Conservation (phyloP, 2,113 vertebrate species). For the Eudorcas thomsonii region DNA sequence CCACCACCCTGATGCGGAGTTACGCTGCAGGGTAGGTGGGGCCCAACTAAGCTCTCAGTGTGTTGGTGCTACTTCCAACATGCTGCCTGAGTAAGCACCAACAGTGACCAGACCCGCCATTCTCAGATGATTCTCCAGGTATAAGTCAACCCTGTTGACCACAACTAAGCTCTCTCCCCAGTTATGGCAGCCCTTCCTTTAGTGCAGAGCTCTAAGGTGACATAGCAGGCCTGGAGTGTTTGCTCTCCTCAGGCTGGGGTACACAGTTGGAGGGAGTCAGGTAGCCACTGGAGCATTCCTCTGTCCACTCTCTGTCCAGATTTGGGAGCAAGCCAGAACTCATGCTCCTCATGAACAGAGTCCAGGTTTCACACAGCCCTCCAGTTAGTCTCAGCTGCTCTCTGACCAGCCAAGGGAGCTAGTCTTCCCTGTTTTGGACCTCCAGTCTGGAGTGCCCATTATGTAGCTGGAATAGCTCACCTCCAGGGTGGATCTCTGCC, state of each 20-base stretch:
- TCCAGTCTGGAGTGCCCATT: background rate
- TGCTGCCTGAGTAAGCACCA: background rate
- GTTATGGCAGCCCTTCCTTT: background rate
- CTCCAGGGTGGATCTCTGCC: background rate
- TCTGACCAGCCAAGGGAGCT: background rate
- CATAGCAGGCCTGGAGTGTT: background rate
- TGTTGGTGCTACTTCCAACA: background rate
- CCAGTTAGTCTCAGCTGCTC: too few relatives aligned
- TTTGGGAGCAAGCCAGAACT: background rate
- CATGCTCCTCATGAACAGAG: background rate
- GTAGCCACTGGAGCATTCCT: background rate
- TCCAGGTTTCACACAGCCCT: background rate
- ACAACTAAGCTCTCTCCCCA: background rate
- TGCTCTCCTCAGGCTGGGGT: background rate
- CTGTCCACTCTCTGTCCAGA: background rate
- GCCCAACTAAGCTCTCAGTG: background rate
- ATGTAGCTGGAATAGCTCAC: background rate
- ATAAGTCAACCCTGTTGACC: background rate
- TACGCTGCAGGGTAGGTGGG: background rate
- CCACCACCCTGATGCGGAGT: background rate
- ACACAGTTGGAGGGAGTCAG: background rate
- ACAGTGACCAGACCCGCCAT: background rate
- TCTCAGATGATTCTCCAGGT: background rate
- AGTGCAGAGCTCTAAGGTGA: background rate
- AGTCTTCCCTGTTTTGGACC: background rate